A percentile compares a stretch with the other conserved stretches of the same genome.
phyloP scores from a whole-genome alignment of 2,888 invertebrate species.

The Scaptomyza cyrtandrae region DNA sequence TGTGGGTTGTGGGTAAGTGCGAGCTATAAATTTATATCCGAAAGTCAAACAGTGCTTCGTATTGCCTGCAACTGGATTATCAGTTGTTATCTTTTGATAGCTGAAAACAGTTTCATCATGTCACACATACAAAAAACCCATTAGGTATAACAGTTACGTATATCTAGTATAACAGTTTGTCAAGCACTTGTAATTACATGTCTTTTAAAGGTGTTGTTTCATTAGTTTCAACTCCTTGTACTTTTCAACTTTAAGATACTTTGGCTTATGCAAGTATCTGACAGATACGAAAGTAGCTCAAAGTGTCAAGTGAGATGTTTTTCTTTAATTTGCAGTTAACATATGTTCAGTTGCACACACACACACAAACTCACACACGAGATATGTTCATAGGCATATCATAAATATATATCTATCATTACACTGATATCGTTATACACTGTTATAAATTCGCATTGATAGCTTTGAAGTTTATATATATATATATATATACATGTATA shows the following conservation, averaged over 20 bases:
- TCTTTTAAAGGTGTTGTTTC: background rate
- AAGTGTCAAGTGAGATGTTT: constrained; percentile 9
- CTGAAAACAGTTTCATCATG: constrained; percentile 17
- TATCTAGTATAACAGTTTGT: constrained; percentile 10
- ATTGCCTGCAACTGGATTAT: constrained; percentile 33
- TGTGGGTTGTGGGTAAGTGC: constrained; percentile 13
- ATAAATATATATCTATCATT: constrained; percentile 27
- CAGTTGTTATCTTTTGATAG: constrained; percentile 38
- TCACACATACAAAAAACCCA: constrained; percentile 1
- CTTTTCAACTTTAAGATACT: background rate
- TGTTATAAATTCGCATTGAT: constrained; percentile 6
- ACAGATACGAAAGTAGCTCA: constrained; percentile 30
- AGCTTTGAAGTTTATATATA: background rate
- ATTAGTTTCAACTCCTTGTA: background rate
- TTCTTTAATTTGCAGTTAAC: constrained; percentile 13
- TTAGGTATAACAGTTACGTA: constrained; percentile 2
- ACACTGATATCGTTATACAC: constrained; percentile 19
- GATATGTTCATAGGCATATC: background rate
- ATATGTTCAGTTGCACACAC: constrained; percentile 37
- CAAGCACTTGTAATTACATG: background rate
- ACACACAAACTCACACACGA: background rate
- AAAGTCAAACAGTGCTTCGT: constrained; percentile 27
- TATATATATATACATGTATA: background rate
- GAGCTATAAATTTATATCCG: constrained; percentile 30
- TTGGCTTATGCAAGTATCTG: constrained; percentile 18